Evolutionary conservation across 2,113 vertebrate genomes (phyloP).

Genomic region (Chaenocephalus aceratus): DNA sequence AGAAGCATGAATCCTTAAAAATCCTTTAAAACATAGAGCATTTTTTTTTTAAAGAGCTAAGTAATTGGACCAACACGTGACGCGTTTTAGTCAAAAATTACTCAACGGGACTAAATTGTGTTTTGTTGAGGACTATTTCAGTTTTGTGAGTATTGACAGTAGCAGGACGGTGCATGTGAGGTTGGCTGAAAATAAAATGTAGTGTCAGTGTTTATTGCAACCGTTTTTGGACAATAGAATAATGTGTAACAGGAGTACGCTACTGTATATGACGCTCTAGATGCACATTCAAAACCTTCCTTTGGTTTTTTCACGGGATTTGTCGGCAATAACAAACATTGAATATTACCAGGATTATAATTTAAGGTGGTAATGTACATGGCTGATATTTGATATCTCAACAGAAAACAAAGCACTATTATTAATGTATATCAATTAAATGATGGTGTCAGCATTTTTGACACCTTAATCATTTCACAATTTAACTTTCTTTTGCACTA

Average conservation of each 20-base stretch:
- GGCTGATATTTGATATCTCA: slow-evolving; percentile 37
- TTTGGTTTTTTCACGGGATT: slow-evolving; percentile 16
- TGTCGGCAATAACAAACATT: slow-evolving; percentile 1
- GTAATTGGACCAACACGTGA: not conserved
- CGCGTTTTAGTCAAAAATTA: not conserved
- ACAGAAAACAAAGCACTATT: slow-evolving; percentile 38
- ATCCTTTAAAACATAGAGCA: not conserved
- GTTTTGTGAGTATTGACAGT: not conserved
- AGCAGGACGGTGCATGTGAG: not conserved
- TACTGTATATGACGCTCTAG: not conserved
- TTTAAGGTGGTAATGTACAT: slow-evolving; percentile 8
- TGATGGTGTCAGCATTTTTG: slow-evolving; percentile 39
- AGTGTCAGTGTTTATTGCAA: not conserved
- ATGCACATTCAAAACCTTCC: not conserved
- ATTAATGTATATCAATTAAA: slow-evolving; percentile 36
- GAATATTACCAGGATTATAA: slow-evolving; percentile 9
- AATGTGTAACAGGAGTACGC: not conserved
- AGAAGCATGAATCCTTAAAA: not conserved
- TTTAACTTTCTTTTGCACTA: slow-evolving; percentile 67
- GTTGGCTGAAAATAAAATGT: not conserved
- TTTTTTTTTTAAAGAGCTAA: not conserved
- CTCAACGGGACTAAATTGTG: not conserved
- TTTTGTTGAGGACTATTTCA: not conserved
- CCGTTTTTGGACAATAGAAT: too few relatives aligned
- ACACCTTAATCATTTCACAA: slow-evolving; percentile 45